A percentile compares a stretch with the other conserved stretches of the same genome.
Conservation (phyloP, 2,797 vertebrate species). For the Acanthis flammea region DNA sequence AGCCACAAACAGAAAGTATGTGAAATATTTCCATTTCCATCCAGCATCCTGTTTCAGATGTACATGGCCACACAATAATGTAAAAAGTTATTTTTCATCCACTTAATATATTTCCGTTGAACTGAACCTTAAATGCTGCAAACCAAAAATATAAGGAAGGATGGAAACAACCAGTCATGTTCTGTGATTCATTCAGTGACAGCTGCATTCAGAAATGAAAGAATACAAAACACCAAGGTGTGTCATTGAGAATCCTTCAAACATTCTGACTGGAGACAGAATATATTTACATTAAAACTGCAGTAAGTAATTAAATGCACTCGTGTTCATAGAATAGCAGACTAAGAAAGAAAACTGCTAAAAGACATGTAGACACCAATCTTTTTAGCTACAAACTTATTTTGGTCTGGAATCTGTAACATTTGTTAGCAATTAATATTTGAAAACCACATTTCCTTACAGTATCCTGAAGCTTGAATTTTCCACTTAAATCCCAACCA, state of each 20-base stretch:
- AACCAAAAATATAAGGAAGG: constrained; percentile 19
- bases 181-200: not conserved
- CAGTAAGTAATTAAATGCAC: constrained; percentile 21
- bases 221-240: constrained; percentile 30
- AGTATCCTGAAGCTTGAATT: not conserved
- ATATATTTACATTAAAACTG: constrained; percentile 39
- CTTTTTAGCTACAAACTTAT: constrained; percentile 4
- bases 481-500: not conserved
- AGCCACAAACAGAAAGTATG: not conserved
- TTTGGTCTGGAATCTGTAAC: constrained; percentile 26
- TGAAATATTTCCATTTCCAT: not conserved
- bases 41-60: not conserved
- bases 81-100: not conserved
- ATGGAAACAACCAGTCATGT: not conserved
- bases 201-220: constrained; percentile 49
- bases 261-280: constrained; percentile 28
- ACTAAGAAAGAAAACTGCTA: not conserved
- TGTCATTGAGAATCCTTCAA: not conserved
- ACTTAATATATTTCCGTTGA: constrained; percentile 33
- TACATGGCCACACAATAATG: not conserved
- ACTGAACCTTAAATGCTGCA: not conserved
- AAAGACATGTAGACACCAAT: not conserved
- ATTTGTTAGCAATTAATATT: not conserved
- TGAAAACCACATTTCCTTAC: not conserved
- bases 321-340: not conserved